Evolutionary conservation across 2,797 vertebrate genomes (phyloP).

Genomic region (Lateolabrax maculatus): DNA sequence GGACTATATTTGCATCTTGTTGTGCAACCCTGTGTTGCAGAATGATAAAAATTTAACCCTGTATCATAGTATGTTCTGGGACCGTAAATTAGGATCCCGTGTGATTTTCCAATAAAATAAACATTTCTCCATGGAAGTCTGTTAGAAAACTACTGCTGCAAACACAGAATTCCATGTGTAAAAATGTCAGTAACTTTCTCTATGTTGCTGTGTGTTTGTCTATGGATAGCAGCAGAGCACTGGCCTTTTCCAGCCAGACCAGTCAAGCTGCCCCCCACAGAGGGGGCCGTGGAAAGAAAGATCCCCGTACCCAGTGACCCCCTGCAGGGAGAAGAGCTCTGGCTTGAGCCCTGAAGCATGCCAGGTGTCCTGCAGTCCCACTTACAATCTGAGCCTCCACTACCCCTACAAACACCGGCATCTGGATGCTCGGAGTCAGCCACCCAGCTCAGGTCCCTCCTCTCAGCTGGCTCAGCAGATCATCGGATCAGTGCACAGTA

Average conservation of each 20-base stretch:
- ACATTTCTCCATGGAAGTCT: neutral
- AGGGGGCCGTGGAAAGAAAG: constrained; percentile 86
- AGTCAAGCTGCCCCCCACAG: constrained; percentile 85
- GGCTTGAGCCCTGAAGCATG: constrained; percentile 84
- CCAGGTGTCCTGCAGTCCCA: constrained; percentile 83
- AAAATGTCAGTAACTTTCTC: no score
- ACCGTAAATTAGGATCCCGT: neutral
- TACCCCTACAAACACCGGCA: constrained; percentile 88
- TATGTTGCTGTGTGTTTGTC: no score
- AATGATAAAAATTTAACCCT: no score
- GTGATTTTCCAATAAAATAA: neutral
- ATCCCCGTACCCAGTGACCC: constrained; percentile 62
- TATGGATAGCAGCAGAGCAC: constrained; percentile 76
- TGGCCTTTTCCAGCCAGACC: constrained; percentile 85
- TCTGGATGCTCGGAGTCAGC: constrained; percentile 85
- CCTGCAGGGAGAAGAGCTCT: constrained; percentile 85
- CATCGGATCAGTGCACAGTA: constrained; percentile 85
- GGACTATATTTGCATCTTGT: no score
- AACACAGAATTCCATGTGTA: no score
- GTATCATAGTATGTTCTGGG: no score
- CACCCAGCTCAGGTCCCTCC: constrained; percentile 44
- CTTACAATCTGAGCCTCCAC: constrained; percentile 87
- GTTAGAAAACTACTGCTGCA: neutral
- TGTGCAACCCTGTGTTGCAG: no score
- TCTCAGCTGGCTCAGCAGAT: constrained; percentile 89